Evolutionary conservation across 2,888 invertebrate genomes (phyloP), one percentile per base, ranked within the genome.

Genomic region (Drosophila histrio): DNA sequence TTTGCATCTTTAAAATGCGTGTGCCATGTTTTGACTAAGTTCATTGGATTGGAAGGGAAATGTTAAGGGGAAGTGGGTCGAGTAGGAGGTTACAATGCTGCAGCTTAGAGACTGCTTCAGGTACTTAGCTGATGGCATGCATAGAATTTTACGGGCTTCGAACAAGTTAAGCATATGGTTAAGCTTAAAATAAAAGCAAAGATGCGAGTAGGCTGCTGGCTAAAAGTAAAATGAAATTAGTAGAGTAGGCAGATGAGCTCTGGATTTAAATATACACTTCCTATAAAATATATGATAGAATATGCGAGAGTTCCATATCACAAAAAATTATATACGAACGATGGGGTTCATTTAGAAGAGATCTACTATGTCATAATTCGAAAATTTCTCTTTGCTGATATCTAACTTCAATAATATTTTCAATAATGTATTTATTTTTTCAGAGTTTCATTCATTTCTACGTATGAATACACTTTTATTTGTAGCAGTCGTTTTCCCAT

Each of bases 11-110:
- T 66, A 66, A 64, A 77, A 82, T 67, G 72, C 72, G 64, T 69
- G 44, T 62, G 83, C 65, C 63, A 46, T 80, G 80, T 87, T 81
- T 84, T 67, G 62, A 38, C 70, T 41, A 87, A 81, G 78, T 84
- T 81, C 69, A 77, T 61, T 61, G 57, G 39, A 62, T 75, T 60
- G 60, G 43, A 47, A 34, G 30, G 17, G 21, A 22, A 28, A 8
- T 21, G 49, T 41, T 11, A 21, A 9, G 43, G 28, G n/a, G 15
- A 11, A 17, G 24, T 26, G n/a, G 41, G 5, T 1, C 9, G 6
- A 30, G 9, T 24, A 0, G 38, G 9, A 26, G 22, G 34, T 49
- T 17, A 36, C 49, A 24, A 26, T 15, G 22, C 17, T 56, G 46
- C 54, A 61, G 54, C 70, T 70, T 54, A 54, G 28, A 32, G 54